Evolutionary conservation across 2,888 invertebrate species (phyloP), one percentile per base, ranked within the genome.

Genomic region (Anorthoa munda): DNA sequence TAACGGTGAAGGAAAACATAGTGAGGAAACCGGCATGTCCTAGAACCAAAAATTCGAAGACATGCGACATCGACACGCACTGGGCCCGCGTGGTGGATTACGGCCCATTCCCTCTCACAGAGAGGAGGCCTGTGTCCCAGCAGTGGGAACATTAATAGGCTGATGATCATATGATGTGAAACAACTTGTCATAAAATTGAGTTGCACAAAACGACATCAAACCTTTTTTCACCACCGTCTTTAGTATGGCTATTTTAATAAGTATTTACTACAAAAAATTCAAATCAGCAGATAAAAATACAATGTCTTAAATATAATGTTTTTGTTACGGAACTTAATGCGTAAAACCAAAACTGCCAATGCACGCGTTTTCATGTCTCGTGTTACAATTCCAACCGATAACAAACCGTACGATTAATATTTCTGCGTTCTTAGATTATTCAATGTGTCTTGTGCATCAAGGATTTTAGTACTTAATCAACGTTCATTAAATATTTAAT

Each of bases 381-480:
- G 70, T 67, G 69, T 83, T 79, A 74, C 81, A 73, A 66, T 69
- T 72, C 39, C 51, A 58, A 58, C 60, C 79, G 55, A 83, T 74
- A 64, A 69, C 66, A 73, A 73, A 70, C 70, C 50, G 59, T 26
- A 50, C 69, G 26, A 66, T 50, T 39, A 50, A 21, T 77, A 67
- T 61, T 51, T 26, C 26, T 66, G 51, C 69, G 51, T 67, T 78
- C 21, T 74, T 53, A 17, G 17, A 53, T 77, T 45, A 72, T 72
- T 23, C 2, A 31, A 26, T 18, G 12, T 71, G 56, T 56, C 60
- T 56, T 70, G 7, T 51, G 7, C 50, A 71, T 78, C n/a, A 39
- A 39, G 12, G 48, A 31, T 23, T 56, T 60, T 4, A n/a, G 23
- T 56, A 46, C 17, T 58, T n/a, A 58, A 15, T 0, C 18, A 31